A percentile compares a stretch with the other conserved stretches of the same genome.
These are phyloP conservation scores for Podarcis cretensis DNA, from an alignment of 2,113 vertebrate genomes.

Conservation along the genomic window DNA sequence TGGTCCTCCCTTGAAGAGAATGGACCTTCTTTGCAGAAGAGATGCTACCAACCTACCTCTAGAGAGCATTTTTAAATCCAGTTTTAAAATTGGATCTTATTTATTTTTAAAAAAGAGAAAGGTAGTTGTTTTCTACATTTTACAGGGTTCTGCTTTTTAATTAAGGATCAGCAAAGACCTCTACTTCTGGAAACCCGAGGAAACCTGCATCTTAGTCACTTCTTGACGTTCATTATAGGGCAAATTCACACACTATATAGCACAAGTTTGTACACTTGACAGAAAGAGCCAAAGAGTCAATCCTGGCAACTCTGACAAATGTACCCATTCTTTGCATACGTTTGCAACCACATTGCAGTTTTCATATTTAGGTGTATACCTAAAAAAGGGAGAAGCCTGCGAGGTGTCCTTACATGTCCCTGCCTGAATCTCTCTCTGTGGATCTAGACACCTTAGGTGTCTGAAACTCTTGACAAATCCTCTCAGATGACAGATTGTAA, in stretches of 20 bases:
- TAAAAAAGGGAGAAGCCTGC: background rate
- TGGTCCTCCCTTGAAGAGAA: background rate
- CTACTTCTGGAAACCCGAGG: background rate
- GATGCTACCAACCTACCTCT: background rate
- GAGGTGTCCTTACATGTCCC: background rate
- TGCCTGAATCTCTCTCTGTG: background rate
- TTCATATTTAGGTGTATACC: background rate
- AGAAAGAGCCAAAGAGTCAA: background rate
- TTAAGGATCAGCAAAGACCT: background rate
- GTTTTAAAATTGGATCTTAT: too few species aligned
- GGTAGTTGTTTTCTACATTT: background rate
- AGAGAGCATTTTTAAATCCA: background rate
- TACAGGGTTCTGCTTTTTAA: too few species aligned
- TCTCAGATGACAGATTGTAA: background rate
- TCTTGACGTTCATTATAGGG: background rate
- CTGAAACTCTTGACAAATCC: background rate
- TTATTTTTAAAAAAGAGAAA: background rate
- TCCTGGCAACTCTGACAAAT: too few species aligned
- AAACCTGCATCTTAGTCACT: background rate
- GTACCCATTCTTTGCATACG: too few species aligned
- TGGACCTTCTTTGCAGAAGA: background rate
- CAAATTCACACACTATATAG: background rate
- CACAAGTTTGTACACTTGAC: background rate
- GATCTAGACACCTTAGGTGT: constrained; percentile 30
- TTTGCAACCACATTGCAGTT: too few species aligned